Percentiles rank a stretch among this genome's conserved stretches.
Evolutionary conservation across 2,113 vertebrate species (phyloP).

Genomic region (Laterallus jamaicensis): DNA sequence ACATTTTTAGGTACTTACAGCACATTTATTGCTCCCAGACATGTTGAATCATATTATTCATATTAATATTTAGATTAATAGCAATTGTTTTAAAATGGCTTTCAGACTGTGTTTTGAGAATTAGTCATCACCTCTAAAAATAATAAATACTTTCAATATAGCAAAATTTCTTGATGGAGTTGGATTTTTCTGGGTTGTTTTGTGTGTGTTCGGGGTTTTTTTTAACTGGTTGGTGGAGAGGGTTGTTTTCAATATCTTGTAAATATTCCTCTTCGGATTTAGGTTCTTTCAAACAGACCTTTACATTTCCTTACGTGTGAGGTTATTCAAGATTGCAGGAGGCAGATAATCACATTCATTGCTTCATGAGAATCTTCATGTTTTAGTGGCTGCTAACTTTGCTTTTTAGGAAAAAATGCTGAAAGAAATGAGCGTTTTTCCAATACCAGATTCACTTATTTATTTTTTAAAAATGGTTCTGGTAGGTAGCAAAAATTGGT

Average conservation of each 20-base stretch:
- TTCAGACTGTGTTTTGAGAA: neutral
- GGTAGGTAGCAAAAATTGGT: neutral
- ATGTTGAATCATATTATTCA: neutral
- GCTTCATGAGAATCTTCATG: neutral
- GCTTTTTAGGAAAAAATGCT: neutral
- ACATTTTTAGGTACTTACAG: neutral
- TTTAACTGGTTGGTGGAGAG: neutral
- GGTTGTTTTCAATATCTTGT: neutral
- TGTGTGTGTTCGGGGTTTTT: neutral
- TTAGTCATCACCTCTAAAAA: neutral
- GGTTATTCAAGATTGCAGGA: neutral
- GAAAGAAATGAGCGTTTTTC: neutral
- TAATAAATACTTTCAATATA: neutral
- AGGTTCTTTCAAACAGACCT: neutral
- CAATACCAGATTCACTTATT: neutral
- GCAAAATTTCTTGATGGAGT: neutral
- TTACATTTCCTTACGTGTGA: neutral
- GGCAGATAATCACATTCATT: neutral
- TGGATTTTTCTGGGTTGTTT: neutral
- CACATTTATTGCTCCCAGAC: neutral
- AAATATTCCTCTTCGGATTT: neutral
- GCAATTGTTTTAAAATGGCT: neutral
- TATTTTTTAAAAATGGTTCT: neutral
- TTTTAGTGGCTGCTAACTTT: neutral
- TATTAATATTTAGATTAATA: neutral